Conservation (phyloP, 2,888 invertebrate species). For the Apodemia mormo region DNA sequence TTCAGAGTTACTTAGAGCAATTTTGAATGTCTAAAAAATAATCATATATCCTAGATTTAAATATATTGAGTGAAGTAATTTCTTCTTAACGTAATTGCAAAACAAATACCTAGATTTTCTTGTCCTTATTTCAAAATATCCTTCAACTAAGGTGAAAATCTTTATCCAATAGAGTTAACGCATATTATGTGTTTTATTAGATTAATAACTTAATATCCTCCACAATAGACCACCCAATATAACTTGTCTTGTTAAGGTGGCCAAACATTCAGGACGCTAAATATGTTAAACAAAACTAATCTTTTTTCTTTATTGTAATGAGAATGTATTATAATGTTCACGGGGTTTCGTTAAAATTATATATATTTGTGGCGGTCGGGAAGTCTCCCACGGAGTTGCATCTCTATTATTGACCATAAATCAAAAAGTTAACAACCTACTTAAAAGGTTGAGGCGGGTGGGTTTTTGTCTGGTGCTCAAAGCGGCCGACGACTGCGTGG, state of each 20-base stretch:
- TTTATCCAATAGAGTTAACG: not conserved
- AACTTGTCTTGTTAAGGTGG: constrained; percentile 38
- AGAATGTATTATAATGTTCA: constrained; percentile 70
- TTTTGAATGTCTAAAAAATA: no score
- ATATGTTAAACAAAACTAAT: constrained; percentile 60
- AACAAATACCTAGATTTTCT: no score
- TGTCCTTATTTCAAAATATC: not conserved
- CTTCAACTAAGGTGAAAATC: not conserved
- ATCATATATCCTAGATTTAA: no score
- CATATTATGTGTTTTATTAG: not conserved
- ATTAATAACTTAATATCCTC: not conserved
- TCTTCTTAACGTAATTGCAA: no score
- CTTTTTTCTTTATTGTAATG: constrained; percentile 48
- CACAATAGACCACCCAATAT: constrained; percentile 59
- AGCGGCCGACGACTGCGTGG: constrained; percentile 68
- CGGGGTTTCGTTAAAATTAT: constrained; percentile 77
- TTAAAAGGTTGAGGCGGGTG: constrained; percentile 76
- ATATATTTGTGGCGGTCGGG: constrained; percentile 70
- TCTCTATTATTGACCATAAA: constrained; percentile 82
- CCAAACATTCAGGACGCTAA: constrained; percentile 41
- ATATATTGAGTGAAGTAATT: no score
- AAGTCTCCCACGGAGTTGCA: constrained; percentile 79
- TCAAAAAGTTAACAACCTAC: constrained; percentile 82
- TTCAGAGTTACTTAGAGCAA: no score
- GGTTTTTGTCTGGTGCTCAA: constrained; percentile 77